Conservation (phyloP, 2,797 vertebrate species). For the Enteromius radiatus region DNA sequence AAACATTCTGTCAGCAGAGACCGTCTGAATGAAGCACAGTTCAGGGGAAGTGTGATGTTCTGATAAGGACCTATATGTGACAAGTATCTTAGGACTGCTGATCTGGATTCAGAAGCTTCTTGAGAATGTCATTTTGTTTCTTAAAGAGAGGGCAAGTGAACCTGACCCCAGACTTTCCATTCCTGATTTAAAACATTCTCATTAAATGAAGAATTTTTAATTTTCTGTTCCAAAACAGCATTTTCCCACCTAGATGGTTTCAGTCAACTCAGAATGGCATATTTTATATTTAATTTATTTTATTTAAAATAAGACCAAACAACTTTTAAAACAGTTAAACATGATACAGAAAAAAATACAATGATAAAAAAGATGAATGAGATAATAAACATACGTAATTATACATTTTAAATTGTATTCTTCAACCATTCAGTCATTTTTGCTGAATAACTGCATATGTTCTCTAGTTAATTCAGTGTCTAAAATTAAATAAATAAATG, state of each 20-base stretch:
- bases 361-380: neutral
- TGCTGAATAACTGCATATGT: neutral
- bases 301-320: neutral
- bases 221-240: neutral
- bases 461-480: neutral
- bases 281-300: too few species aligned
- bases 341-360: too few species aligned
- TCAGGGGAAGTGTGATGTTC: slow-evolving; percentile 21
- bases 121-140: neutral
- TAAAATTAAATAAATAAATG: neutral
- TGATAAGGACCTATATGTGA: slow-evolving; percentile 5
- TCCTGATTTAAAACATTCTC: neutral
- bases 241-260: neutral
- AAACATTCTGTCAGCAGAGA: slow-evolving; percentile 30
- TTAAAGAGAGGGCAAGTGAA: neutral
- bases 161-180: neutral
- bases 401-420: neutral
- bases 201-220: neutral
- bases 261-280: neutral
- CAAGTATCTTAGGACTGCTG: slow-evolving; percentile 10
- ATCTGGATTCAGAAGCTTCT: neutral
- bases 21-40: slow-evolving; percentile 34
- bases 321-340: neutral
- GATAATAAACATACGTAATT: neutral
- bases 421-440: neutral